These are phyloP conservation scores for Prunella himalayana DNA, from an alignment of 2,113 vertebrate genomes.

Conservation along the genomic window DNA sequence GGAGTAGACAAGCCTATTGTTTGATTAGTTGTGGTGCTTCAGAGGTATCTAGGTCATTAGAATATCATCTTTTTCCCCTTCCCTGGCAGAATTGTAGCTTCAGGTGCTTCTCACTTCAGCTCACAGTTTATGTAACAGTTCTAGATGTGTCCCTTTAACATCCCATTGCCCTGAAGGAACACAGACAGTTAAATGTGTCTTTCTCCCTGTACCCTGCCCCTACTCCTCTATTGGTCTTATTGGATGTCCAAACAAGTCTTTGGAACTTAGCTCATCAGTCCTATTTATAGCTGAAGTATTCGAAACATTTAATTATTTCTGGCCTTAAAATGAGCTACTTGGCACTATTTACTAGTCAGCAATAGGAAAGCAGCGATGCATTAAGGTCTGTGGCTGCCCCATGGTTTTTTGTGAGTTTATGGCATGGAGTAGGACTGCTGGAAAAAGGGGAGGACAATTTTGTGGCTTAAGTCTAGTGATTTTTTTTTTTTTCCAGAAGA, in stretches of 20 bases:
- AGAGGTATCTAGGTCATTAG: slow-evolving; percentile 8
- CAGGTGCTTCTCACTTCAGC: background rate
- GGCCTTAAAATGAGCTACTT: slow-evolving; percentile 47
- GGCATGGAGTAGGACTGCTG: background rate
- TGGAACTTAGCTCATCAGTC: background rate
- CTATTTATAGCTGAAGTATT: slow-evolving; percentile 57
- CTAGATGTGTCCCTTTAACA: background rate
- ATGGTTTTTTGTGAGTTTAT: background rate
- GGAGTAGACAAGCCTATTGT: background rate
- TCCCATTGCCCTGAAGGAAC: background rate
- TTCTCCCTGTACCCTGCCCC: background rate
- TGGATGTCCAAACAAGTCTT: background rate
- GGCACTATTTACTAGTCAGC: background rate
- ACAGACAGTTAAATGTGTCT: background rate
- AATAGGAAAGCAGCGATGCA: background rate
- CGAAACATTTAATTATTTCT: slow-evolving; percentile 51
- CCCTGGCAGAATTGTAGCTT: background rate
- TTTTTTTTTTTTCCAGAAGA: background rate
- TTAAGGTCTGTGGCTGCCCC: background rate
- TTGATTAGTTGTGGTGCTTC: background rate
- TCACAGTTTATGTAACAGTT: slow-evolving; percentile 13
- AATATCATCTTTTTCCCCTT: background rate
- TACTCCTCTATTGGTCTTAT: background rate
- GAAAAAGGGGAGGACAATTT: background rate
- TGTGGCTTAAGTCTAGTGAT: background rate